These are phyloP conservation scores for Gonocerus acuteangulatus DNA, from an alignment of 2,888 invertebrate genomes.

Conservation along the genomic window DNA sequence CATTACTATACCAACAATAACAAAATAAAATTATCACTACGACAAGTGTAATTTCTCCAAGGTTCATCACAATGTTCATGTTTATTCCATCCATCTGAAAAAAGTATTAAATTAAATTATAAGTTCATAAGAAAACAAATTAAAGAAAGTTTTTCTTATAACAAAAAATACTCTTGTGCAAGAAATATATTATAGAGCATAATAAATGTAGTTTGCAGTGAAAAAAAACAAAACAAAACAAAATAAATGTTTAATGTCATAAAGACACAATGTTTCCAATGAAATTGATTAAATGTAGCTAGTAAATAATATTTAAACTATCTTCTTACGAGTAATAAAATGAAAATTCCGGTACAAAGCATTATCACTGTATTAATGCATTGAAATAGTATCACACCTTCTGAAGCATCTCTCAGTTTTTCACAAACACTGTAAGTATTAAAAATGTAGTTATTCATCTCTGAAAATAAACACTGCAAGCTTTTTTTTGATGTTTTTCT, in stretches of 20 bases:
- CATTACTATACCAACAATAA: conserved; percentile 34
- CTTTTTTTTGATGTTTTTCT: too few relatives aligned
- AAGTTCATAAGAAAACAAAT: neutral
- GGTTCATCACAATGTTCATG: conserved; percentile 23
- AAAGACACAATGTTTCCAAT: too few relatives aligned
- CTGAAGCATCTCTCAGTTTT: conserved; percentile 5
- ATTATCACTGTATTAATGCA: conserved; percentile 29
- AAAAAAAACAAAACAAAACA: too few relatives aligned
- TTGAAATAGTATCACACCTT: conserved; percentile 24
- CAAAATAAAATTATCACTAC: conserved; percentile 25
- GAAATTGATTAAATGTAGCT: too few relatives aligned
- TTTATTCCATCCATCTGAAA: conserved; percentile 11
- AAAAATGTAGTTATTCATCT: too few relatives aligned
- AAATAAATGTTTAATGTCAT: too few relatives aligned
- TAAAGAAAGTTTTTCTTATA: too few relatives aligned
- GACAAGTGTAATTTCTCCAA: conserved; percentile 20
- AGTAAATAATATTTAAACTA: neutral
- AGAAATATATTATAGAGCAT: too few relatives aligned
- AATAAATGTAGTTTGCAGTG: too few relatives aligned
- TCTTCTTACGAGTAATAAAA: conserved; percentile 22
- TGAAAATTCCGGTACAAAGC: conserved; percentile 30
- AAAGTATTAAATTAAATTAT: neutral
- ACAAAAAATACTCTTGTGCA: too few relatives aligned
- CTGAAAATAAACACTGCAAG: too few relatives aligned
- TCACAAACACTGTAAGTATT: conserved; percentile 5